phyloP scores from a whole-genome alignment of 2,888 invertebrate genomes.

The Morpho achilles region DNA sequence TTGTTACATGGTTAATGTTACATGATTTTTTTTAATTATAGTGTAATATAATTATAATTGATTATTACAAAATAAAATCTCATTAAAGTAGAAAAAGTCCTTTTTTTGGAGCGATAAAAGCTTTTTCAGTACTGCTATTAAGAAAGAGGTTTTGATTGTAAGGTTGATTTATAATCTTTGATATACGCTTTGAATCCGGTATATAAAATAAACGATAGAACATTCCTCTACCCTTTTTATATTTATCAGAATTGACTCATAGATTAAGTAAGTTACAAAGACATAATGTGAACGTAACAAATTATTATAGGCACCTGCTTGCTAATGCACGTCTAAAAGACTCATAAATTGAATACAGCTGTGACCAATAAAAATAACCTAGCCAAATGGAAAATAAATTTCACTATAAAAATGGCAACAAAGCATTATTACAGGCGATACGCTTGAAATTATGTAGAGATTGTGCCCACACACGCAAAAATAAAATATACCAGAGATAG shows the following conservation, averaged over 20 bases:
- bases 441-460: slow-evolving; percentile 19
- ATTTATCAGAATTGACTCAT: slow-evolving; percentile 1
- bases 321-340: slow-evolving; percentile 20
- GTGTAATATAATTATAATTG: no score
- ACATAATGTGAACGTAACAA: slow-evolving; percentile 13
- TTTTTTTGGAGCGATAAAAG: no score
- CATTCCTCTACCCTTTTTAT: no score
- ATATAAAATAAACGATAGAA: no score
- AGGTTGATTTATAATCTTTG: no score
- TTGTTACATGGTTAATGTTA: no score
- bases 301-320: slow-evolving; percentile 19
- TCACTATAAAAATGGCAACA: slow-evolving; percentile 20
- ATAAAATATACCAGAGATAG: slow-evolving; percentile 20
- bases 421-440: slow-evolving; percentile 22
- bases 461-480: slow-evolving; percentile 25
- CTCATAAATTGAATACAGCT: slow-evolving; percentile 15
- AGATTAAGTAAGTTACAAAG: slow-evolving; percentile 7
- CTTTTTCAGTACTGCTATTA: no score
- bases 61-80: no score
- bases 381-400: slow-evolving; percentile 22
- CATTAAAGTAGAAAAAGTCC: no score
- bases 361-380: slow-evolving; percentile 23
- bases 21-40: no score
- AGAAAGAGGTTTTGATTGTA: no score
- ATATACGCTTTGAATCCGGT: no score